Evolutionary conservation across 2,113 vertebrate species (phyloP), one percentile per base, ranked within the genome.

Genomic region (Isurus oxyrinchus): DNA sequence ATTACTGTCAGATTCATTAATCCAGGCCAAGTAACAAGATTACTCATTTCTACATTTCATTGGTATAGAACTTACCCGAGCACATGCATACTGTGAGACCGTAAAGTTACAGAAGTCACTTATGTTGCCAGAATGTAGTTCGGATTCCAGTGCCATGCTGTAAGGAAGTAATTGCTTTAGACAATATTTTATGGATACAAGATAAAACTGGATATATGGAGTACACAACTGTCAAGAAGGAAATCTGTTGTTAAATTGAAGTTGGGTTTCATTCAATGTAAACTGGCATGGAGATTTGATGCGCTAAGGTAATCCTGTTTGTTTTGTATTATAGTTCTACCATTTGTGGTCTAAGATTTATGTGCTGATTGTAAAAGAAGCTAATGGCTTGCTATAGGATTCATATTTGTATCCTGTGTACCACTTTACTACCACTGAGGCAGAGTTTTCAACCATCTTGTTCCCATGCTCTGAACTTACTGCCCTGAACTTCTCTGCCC

Each of bases 91-190:
- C 31, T 95, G 40, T 21, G 49, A 53, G 13, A 95, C 94, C 0
- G 94, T 95, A 35, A 72, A 95, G 23, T 0, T 55, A 95, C 94
- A 95, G 94, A 55, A 95, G 55, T 95, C 94, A 53, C 40, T 53
- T 67, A 76, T 53, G 44, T 35, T 95, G 44, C 94, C 94, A 72
- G 94, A 95, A 25, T 8, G 40, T 95, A 95, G 66, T 55, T 72
- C 27, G 5, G 94, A 72, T 95, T 95, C 94, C 94, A 95, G 67
- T 55, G 44, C 5, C 27, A 49, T 7, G 13, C 94, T 95, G 94
- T 5, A 72, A 69, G 25, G 53, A 72, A 14, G 76, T 16, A 72
- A 95, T 72, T 95, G 94, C 21, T 66, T 94, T 94, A 63, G 59
- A 63, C n/a, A 63, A 63, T 40, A 93, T 40, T 76, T 35, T 23